Base-by-base conservation (phyloP, 2,113 vertebrate species). In the Zootoca vivipara region DNA sequence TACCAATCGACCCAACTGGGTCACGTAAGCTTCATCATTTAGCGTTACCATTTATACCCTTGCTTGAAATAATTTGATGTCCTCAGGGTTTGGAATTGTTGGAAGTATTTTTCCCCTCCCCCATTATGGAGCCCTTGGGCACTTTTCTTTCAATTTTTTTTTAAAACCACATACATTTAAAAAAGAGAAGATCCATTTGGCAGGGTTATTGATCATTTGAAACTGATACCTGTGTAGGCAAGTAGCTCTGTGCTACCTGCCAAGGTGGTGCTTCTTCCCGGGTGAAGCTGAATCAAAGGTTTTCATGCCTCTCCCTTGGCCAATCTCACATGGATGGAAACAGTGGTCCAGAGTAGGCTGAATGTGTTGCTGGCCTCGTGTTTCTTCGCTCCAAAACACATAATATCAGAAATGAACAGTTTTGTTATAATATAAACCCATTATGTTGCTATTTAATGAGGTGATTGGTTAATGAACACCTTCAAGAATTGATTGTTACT, bases 11-110 rank as follows among this genome's bases (percentile, higher is more conserved):
- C 82, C 18, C 12, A 30, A 89, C 80, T 82, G 81, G 70, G 69
- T 92, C 87, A 33, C 79, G 70, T 89, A 89, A 89, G 88, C 73
- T 89, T 89, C 87, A 69, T 83, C 69, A 89, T 90, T 87, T 89
- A 91, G 74, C 85, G 20, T 81, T 92, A 46, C 82, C 62, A 62
- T 91, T 92, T 93, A 91, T 89, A 58, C 90, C 79, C 84, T 91
- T 82, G 79, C 85, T 94, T 72, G 83, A 92, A 92, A 92, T 90
- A 56, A 0, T 89, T 89, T 79, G 67, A 18, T 90, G 83, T 94
- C 58, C 87, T 89, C 90, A 89, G 67, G 83, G 79, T 89, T 85
- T 86, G 42, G 78, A 90, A 90, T 65, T 52, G 83, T 83, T 91
- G 85, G 85, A 89, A 87, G 82, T 78, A 79, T 86, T 33, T 33